Conservation (phyloP, 2,797 vertebrate species). For the Amniataba percoides region DNA sequence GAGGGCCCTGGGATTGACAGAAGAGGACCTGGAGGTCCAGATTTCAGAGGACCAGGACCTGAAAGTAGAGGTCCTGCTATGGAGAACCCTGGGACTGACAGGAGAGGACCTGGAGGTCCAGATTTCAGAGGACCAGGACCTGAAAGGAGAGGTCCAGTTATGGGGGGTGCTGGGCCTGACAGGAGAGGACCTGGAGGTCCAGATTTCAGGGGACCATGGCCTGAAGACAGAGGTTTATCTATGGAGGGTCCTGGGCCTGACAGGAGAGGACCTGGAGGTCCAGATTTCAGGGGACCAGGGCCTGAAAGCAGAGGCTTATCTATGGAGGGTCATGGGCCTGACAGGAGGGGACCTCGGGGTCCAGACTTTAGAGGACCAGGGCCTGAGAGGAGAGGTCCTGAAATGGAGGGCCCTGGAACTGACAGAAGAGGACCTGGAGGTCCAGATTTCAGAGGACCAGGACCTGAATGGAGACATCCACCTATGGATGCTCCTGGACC, state of each 20-base stretch:
- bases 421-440: constrained; percentile 31
- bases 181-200: neutral
- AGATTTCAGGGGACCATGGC: constrained; percentile 7
- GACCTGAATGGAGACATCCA: constrained; percentile 13
- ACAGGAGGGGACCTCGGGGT: constrained; percentile 10
- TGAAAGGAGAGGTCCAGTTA: constrained; percentile 13
- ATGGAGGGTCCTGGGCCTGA: constrained; percentile 12
- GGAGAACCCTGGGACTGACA: neutral
- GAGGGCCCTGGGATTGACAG: neutral
- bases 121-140: constrained; percentile 6
- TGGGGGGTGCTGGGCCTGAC: constrained; percentile 7
- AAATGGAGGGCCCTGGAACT: constrained; percentile 10
- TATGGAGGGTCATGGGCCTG: constrained; percentile 16
- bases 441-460: constrained; percentile 41
- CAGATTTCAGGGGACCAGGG: constrained; percentile 8
- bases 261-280: neutral
- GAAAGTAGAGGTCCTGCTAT: constrained; percentile 18
- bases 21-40: neutral
- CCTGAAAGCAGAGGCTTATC: constrained; percentile 11
- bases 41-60: constrained; percentile 9
- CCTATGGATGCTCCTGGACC: neutral
- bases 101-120: neutral
- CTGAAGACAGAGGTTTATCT: constrained; percentile 9
- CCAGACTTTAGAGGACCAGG: constrained; percentile 19
- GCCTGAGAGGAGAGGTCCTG: constrained; percentile 17